Percentiles rank a stretch among this genome's conserved stretches.
These are phyloP conservation scores for Eudemis profundana DNA, from an alignment of 2,888 invertebrate genomes.

Conservation along the genomic window DNA sequence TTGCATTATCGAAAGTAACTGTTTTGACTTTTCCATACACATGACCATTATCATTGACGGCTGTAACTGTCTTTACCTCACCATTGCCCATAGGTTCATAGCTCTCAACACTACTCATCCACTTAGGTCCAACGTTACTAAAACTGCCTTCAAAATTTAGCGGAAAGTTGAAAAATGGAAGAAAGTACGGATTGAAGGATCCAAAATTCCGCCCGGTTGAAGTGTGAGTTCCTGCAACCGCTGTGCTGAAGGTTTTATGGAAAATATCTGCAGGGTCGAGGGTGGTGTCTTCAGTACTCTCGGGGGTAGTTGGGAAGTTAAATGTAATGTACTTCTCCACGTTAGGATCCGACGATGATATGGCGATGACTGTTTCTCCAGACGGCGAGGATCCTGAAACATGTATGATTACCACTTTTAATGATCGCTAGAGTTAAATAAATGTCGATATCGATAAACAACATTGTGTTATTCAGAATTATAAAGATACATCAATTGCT, in stretches of 20 bases:
- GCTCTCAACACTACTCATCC: slow-evolving; percentile 23
- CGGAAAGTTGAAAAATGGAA: slow-evolving; percentile 61
- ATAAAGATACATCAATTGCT: too few species aligned
- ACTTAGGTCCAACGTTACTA: slow-evolving; percentile 49
- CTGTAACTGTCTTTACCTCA: slow-evolving; percentile 57
- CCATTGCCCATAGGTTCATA: slow-evolving; percentile 48
- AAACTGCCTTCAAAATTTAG: slow-evolving; percentile 55
- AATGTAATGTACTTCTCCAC: slow-evolving; percentile 59
- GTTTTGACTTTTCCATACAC: slow-evolving; percentile 65
- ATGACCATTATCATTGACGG: slow-evolving; percentile 67
- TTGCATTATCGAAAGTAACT: slow-evolving; percentile 57
- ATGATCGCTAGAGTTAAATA: too few species aligned
- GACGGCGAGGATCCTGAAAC: slow-evolving; percentile 63
- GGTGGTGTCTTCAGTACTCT: slow-evolving; percentile 49
- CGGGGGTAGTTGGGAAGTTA: slow-evolving; percentile 42
- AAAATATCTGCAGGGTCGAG: slow-evolving; percentile 47
- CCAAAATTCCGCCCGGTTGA: slow-evolving; percentile 64
- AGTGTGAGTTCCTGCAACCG: slow-evolving; percentile 57
- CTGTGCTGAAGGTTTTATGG: slow-evolving; percentile 57
- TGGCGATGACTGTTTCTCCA: slow-evolving; percentile 64
- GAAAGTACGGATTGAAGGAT: slow-evolving; percentile 57
- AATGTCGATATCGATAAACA: too few species aligned
- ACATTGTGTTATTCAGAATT: not conserved
- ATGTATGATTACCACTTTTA: not conserved
- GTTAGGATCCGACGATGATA: slow-evolving; percentile 66